Percentiles rank a stretch among this genome's conserved stretches.
Evolutionary conservation across 1,140 invertebrate genomes (phyloP).

Genomic region (Yoshiicerus persimilis): DNA sequence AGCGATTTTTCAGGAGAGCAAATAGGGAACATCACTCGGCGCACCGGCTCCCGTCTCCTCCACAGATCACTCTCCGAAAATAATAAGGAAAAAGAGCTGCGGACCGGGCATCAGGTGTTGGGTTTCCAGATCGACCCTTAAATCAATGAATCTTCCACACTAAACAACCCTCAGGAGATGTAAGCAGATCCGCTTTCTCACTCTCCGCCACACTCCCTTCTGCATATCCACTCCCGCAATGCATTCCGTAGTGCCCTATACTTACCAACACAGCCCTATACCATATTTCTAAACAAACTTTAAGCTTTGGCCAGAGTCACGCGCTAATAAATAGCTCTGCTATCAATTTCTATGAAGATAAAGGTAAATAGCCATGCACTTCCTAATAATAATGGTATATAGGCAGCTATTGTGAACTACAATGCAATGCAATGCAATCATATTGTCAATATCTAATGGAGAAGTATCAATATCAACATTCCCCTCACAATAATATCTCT

Average conservation of each 20-base stretch:
- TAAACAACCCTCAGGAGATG: constrained; percentile 38
- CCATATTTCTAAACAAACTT: background rate
- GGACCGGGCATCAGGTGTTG: constrained; percentile 38
- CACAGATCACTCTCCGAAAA: background rate
- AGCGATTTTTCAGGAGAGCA: constrained; percentile 39
- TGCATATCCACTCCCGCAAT: background rate
- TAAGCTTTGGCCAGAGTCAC: background rate
- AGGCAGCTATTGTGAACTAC: no score
- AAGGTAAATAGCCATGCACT: background rate
- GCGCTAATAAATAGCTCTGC: background rate
- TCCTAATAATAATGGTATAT: no score
- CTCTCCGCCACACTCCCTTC: background rate
- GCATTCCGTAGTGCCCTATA: background rate
- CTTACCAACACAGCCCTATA: background rate
- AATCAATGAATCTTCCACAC: constrained; percentile 41
- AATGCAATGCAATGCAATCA: background rate
- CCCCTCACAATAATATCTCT: background rate
- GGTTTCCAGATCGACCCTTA: constrained; percentile 38
- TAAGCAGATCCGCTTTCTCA: constrained; percentile 4
- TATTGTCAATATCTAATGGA: background rate
- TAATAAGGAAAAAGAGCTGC: constrained; percentile 30
- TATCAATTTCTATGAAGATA: background rate
- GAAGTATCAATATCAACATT: background rate
- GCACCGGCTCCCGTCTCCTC: background rate
- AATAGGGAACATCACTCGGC: constrained; percentile 38